Conservation (phyloP, 2,113 vertebrate genomes). For the Cisticola juncidis region DNA sequence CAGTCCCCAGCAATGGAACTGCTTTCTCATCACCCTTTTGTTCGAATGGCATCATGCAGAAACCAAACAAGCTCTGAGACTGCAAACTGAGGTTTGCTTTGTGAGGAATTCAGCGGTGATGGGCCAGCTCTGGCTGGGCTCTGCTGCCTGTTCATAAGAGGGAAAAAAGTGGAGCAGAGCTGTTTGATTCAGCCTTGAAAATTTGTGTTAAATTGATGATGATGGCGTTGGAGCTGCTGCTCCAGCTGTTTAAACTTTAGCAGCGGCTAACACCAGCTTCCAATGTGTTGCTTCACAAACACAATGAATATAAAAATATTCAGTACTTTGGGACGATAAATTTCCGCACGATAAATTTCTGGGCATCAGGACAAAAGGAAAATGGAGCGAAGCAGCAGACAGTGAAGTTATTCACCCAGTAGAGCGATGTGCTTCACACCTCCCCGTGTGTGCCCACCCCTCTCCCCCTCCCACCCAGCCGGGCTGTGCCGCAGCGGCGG, state of each 20-base stretch:
- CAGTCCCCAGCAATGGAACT: neutral
- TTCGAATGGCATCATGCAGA: constrained; percentile 17
- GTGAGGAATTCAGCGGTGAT: neutral
- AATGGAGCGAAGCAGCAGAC: constrained; percentile 25
- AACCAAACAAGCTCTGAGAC: neutral
- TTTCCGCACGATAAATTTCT: neutral
- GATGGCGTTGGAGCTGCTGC: neutral
- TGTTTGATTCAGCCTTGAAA: neutral
- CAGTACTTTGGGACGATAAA: neutral
- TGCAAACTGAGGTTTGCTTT: neutral
- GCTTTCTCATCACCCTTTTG: constrained; percentile 61
- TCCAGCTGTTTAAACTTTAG: constrained; percentile 1
- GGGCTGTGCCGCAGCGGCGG: neutral
- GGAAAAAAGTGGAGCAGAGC: neutral
- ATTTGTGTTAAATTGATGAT: neutral
- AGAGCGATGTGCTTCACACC: neutral
- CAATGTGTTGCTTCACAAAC: neutral
- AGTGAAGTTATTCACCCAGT: neutral
- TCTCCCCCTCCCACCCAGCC: neutral
- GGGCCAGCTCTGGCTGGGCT: neutral
- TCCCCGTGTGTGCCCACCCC: neutral
- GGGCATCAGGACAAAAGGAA: constrained; percentile 42
- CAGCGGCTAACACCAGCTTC: neutral
- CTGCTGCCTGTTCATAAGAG: neutral
- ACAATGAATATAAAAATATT: neutral